These are phyloP conservation scores for Tympanoctomys barrerae DNA, from an alignment of 2,797 vertebrate genomes.

Conservation along the genomic window DNA sequence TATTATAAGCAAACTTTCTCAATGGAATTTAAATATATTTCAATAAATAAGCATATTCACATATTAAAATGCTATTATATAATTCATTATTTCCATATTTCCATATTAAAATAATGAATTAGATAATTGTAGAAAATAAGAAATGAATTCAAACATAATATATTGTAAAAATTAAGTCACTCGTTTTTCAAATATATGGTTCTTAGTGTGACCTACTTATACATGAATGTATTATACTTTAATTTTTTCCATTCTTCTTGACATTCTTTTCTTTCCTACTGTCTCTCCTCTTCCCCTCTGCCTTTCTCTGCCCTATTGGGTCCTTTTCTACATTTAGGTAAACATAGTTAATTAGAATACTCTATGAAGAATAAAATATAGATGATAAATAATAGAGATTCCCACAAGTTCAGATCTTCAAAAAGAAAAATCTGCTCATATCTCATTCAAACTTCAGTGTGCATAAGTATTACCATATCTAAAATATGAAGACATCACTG, in stretches of 20 bases:
- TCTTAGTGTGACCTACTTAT: not conserved
- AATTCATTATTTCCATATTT: not conserved
- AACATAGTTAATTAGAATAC: not conserved
- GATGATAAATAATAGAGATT: not conserved
- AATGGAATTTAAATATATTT: not conserved
- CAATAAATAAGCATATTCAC: not conserved
- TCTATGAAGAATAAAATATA: not conserved
- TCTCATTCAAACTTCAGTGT: not conserved
- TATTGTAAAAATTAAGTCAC: not conserved
- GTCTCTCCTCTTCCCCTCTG: not conserved
- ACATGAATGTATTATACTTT: not conserved
- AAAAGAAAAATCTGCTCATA: not conserved
- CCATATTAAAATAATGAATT: not conserved
- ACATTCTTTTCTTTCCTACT: not conserved
- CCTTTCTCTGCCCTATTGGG: not conserved
- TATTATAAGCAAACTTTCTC: constrained; percentile 16
- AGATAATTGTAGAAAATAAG: not conserved
- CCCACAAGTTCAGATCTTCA: not conserved
- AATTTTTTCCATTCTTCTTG: not conserved
- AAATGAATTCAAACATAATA: not conserved
- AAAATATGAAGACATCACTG: not conserved
- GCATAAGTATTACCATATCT: not conserved
- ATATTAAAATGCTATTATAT: not conserved
- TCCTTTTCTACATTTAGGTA: not conserved
- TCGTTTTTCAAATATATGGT: not conserved